phyloP scores from a whole-genome alignment of 1,140 invertebrate genomes.

The Drosophila virilis region DNA sequence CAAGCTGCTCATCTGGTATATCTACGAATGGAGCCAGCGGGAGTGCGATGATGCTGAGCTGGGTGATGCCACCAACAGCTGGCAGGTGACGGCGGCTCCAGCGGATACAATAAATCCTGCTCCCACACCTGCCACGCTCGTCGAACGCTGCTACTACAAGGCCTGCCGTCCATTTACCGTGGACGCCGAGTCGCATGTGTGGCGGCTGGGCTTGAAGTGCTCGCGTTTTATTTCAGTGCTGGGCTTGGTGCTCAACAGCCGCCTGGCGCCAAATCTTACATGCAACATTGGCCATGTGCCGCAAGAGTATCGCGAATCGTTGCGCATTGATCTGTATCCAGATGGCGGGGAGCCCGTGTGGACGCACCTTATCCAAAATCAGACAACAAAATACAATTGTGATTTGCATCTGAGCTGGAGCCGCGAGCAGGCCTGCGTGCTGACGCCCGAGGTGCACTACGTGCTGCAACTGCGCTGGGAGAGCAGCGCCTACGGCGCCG shows the following conservation, averaged over 20 bases:
- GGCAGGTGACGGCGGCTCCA: constrained; percentile 18
- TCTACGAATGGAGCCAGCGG: constrained; percentile 81
- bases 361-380: constrained; percentile 61
- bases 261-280: constrained; percentile 65
- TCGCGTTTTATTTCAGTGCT: constrained; percentile 73
- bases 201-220: constrained; percentile 60
- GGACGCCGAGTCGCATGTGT: constrained; percentile 56
- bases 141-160: constrained; percentile 81
- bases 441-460: constrained; percentile 74
- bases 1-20: constrained; percentile 77
- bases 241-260: constrained; percentile 74
- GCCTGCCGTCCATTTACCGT: constrained; percentile 77
- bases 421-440: constrained; percentile 58
- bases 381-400: constrained; percentile 80
- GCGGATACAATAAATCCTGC: neutral
- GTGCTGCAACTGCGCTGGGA: constrained; percentile 70
- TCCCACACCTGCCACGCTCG: constrained; percentile 31
- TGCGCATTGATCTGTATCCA: constrained; percentile 60
- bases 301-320: constrained; percentile 68
- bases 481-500: constrained; percentile 63
- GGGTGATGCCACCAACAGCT: constrained; percentile 40
- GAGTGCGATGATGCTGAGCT: constrained; percentile 72
- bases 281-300: constrained; percentile 38
- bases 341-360: constrained; percentile 57
- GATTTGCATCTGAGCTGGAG: constrained; percentile 74